These are phyloP conservation scores for Balearica regulorum DNA, from an alignment of 2,797 vertebrate genomes.

Conservation along the genomic window DNA sequence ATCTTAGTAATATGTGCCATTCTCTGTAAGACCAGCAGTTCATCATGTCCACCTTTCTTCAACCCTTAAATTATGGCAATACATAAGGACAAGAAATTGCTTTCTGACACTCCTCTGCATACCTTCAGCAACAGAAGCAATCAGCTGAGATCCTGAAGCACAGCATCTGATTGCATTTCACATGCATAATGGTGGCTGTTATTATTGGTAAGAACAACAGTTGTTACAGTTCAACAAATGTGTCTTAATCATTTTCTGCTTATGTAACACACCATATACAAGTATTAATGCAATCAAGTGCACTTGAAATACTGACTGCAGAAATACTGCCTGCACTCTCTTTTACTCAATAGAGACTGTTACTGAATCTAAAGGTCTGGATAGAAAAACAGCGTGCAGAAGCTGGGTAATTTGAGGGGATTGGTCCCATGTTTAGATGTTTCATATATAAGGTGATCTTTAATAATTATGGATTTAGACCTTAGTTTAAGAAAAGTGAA, in stretches of 20 bases:
- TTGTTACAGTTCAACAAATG: conserved; percentile 49
- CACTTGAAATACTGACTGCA: neutral
- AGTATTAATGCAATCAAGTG: conserved; percentile 46
- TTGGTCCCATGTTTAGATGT: neutral
- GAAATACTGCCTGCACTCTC: neutral
- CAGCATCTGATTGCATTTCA: conserved; percentile 20
- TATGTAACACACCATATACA: conserved; percentile 13
- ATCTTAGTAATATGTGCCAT: neutral
- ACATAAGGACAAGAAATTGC: neutral
- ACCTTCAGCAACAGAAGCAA: neutral
- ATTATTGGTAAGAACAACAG: conserved; percentile 54
- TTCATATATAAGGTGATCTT: neutral
- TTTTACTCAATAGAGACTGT: neutral
- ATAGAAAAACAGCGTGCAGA: neutral
- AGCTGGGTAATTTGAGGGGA: neutral
- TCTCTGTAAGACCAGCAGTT: neutral
- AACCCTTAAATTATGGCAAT: neutral
- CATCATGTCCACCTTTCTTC: neutral
- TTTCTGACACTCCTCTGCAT: neutral
- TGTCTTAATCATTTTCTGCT: conserved; percentile 56
- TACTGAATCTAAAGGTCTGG: neutral
- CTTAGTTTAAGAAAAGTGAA: neutral
- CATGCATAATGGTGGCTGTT: conserved; percentile 25
- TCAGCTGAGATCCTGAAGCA: conserved; percentile 6
- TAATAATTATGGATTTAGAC: neutral